A percentile compares a stretch with the other conserved stretches of the same genome.
These are phyloP conservation scores for Jacana jacana DNA, from an alignment of 2,113 vertebrate species.

Conservation along the genomic window DNA sequence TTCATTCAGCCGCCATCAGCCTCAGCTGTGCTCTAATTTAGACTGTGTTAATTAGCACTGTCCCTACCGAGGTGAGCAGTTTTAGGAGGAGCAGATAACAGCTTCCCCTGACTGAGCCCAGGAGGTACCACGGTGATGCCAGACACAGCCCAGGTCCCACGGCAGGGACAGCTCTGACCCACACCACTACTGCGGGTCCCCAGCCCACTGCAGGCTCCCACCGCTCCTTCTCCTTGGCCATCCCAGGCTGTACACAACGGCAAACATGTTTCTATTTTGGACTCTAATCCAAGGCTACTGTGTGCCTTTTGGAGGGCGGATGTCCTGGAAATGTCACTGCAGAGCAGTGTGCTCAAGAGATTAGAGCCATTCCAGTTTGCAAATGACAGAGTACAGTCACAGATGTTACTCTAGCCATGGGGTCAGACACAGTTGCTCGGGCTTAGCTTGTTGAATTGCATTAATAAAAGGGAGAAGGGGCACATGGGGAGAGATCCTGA, in stretches of 20 bases:
- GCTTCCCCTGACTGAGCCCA: background rate
- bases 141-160: background rate
- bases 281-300: slow-evolving; percentile 17
- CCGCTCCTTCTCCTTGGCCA: background rate
- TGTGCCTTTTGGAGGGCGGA: slow-evolving; percentile 23
- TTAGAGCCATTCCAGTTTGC: slow-evolving; percentile 11
- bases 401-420: background rate
- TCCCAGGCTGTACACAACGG: background rate
- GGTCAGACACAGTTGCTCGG: background rate
- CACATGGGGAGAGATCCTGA: background rate
- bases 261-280: slow-evolving; percentile 32
- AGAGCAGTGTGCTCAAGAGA: slow-evolving; percentile 44
- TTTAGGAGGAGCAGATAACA: background rate
- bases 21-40: background rate
- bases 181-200: background rate
- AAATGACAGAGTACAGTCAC: slow-evolving; percentile 37
- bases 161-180: background rate
- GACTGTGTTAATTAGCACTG: background rate
- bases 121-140: background rate
- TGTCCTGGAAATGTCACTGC: slow-evolving; percentile 66
- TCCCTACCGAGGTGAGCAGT: rapidly evolving
- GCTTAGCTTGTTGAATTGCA: slow-evolving; percentile 19
- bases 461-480: background rate
- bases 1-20: background rate
- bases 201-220: background rate